Base-by-base conservation (phyloP, 2,888 invertebrate genomes). In the Diadegma fenestrale region DNA sequence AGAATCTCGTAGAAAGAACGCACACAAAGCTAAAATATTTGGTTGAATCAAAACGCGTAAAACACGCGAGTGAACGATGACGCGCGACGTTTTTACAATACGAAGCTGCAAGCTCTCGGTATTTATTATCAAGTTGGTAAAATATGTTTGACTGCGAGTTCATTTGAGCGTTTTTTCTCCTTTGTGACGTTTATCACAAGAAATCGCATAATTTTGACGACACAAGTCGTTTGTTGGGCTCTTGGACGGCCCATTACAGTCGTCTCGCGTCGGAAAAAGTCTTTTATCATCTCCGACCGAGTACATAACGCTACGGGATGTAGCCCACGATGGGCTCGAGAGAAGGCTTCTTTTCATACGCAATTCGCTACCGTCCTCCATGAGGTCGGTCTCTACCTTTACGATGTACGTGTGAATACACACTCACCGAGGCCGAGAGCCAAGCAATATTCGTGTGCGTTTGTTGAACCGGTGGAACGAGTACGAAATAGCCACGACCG, bases 331-430 rank as follows among this genome's bases (percentile, higher is more conserved):
- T 54, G 48, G 66, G 43, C 17, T 17, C 41, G 43, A 69, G 61
- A 19, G 78, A 43, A 54, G 58, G 12, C 45, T 58, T 78, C 78
- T 58, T 58, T 78, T 58, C 78, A 61, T 78, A 78, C 78, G 68
- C 78, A 78, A 78, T 78, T 78, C 68, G n/a, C n/a, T 48, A 64
- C 48, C 48, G 48, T 76, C 48, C 76, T 26, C 8, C 22, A 26
- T 48, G 22, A 58, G 64, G 33, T 61, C 41, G n/a, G n/a, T n/a
- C 7, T 22, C 69, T 48, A 81, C 80, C 76, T 69, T 37, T 82
- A 81, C 51, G 78, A 85, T 72, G 78, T 89, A 88, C 87, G 90
- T 91, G 91, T 90, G 87, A 90, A 88, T 90, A 88, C 86, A 54
- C 22, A 26, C 68, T 17, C 22, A 71, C 30, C 4, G 41, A 30